Evolutionary conservation across 2,888 invertebrate species (phyloP).

Genomic region (Aphodius sticticus): DNA sequence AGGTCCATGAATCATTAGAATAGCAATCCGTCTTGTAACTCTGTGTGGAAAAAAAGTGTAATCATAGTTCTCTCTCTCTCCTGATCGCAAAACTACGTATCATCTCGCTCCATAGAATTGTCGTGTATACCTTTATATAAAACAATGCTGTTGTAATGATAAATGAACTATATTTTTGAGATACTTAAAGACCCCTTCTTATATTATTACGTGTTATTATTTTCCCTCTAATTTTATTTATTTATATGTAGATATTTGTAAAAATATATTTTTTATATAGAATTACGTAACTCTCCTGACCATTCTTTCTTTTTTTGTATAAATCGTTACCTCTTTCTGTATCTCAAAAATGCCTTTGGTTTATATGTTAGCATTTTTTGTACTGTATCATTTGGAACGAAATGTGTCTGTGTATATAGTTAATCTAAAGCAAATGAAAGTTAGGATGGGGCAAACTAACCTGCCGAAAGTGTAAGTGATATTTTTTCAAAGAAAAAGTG

Average conservation of each 20-base stretch:
- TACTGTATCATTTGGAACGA: slow-evolving; percentile 27
- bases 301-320: slow-evolving; percentile 13
- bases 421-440: slow-evolving; percentile 8
- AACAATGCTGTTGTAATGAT: slow-evolving; percentile 61
- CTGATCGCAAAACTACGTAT: slow-evolving; percentile 11
- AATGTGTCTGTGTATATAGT: slow-evolving; percentile 31
- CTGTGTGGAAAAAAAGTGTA: slow-evolving; percentile 27
- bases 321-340: slow-evolving; percentile 13
- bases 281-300: neutral
- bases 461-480: slow-evolving; percentile 63
- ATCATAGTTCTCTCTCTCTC: slow-evolving; percentile 26
- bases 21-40: slow-evolving; percentile 49
- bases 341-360: slow-evolving; percentile 10
- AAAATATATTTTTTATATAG: slow-evolving; percentile 23
- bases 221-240: slow-evolving; percentile 29
- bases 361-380: slow-evolving; percentile 17
- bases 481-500: slow-evolving; percentile 75
- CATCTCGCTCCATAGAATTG: slow-evolving; percentile 47
- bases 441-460: slow-evolving; percentile 37
- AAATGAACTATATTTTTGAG: slow-evolving; percentile 52
- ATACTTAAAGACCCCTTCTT: neutral
- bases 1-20: slow-evolving; percentile 61
- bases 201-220: neutral
- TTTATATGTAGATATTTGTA: slow-evolving; percentile 29
- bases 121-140: slow-evolving; percentile 40